These are phyloP conservation scores for Pammene aurita DNA, from an alignment of 2,888 invertebrate species.

Conservation along the genomic window DNA sequence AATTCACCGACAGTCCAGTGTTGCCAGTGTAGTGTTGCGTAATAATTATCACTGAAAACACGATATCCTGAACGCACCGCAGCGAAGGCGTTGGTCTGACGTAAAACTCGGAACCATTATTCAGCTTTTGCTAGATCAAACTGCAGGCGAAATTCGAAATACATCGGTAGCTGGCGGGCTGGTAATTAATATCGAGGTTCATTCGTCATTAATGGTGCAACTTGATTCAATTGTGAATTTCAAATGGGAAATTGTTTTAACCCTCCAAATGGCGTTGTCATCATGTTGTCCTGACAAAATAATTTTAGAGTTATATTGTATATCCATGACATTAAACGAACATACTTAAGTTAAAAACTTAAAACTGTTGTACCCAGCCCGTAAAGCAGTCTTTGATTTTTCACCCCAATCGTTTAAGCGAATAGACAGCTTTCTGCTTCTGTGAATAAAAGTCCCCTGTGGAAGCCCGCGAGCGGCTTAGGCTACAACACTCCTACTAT, in stretches of 20 bases:
- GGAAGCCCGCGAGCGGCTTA: no score
- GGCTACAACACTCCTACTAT: no score
- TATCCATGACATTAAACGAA: no score
- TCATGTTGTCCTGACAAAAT: no score
- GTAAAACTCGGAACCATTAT: conserved; percentile 57
- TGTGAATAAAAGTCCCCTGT: no score
- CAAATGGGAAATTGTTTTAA: conserved; percentile 1
- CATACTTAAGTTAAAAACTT: no score
- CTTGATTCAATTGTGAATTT: conserved; percentile 13
- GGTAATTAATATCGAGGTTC: conserved; percentile 30
- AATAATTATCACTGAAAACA: conserved; percentile 68
- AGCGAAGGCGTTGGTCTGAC: conserved; percentile 42
- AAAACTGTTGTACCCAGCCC: no score
- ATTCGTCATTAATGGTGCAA: conserved; percentile 32
- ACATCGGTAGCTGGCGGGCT: conserved; percentile 8
- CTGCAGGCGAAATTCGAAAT: conserved; percentile 44
- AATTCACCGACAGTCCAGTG: conserved; percentile 56
- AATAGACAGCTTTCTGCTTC: no score
- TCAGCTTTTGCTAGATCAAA: conserved; percentile 49
- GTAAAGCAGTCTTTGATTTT: no score
- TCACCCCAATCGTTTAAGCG: no score
- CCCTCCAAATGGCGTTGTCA: no score
- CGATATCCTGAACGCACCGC: conserved; percentile 55
- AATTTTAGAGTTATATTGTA: no score
- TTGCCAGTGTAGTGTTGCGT: conserved; percentile 61